phyloP scores from a whole-genome alignment of 1,140 invertebrate species.

The Hestina assimilis region DNA sequence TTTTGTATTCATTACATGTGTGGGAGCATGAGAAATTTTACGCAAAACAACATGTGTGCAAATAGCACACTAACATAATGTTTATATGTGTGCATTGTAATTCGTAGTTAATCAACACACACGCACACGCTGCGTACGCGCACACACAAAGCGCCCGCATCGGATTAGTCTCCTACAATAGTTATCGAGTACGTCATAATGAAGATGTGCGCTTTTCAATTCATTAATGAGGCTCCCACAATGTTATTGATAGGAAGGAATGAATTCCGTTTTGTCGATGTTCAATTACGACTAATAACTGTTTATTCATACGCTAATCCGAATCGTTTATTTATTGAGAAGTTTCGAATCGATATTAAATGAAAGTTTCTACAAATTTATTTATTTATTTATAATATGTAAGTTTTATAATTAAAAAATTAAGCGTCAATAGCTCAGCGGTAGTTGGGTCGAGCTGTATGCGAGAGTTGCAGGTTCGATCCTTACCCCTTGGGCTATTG shows the following conservation, averaged over 20 bases:
- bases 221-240: constrained; percentile 63
- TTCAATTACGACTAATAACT: constrained; percentile 46
- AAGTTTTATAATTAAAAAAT: too few relatives aligned
- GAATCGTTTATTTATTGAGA: constrained; percentile 44
- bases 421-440: too few relatives aligned
- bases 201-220: constrained; percentile 69
- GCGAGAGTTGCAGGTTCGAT: too few relatives aligned
- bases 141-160: constrained; percentile 54
- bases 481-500: too few relatives aligned
- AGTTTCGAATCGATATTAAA: too few relatives aligned
- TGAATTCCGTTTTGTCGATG: constrained; percentile 50
- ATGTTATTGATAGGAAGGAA: constrained; percentile 55
- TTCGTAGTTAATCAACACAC: background rate
- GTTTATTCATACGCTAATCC: constrained; percentile 50
- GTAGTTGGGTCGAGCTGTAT: too few relatives aligned
- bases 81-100: constrained; percentile 1
- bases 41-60: constrained; percentile 38
- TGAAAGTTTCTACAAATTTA: too few relatives aligned
- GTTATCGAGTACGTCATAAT: constrained; percentile 61
- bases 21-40: constrained; percentile 70
- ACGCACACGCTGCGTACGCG: constrained; percentile 27
- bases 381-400: too few relatives aligned
- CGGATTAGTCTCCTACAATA: constrained; percentile 55
- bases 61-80: constrained; percentile 31
- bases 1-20: constrained; percentile 47